Evolutionary conservation across 2,888 invertebrate genomes (phyloP), one percentile per base, ranked within the genome.

Genomic region (Spisula subtruncata): DNA sequence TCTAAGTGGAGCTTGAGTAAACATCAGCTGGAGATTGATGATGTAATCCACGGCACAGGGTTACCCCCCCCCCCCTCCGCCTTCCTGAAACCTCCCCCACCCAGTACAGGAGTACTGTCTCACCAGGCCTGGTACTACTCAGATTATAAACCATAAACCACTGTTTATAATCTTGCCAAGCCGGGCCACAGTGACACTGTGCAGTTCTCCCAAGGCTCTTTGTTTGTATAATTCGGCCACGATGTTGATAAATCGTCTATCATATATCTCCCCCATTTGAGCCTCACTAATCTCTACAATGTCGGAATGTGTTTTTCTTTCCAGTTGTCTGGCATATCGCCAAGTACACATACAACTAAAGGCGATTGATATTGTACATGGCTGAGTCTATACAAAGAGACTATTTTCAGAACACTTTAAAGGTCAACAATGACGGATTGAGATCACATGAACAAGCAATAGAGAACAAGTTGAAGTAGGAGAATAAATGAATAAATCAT

Each of bases 281-380:
- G 75, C 85, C 85, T 32, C 75, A 18, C 20, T 32, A 54, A 85
- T 85, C 85, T 79, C 25, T 85, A 83, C 88, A 88, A 85, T 85
- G 90, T 88, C 81, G 90, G 90, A 90, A 90, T 90, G 90, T 90
- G 88, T 84, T 87, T 90, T 90, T 82, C 85, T 88, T 88, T 56
- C 71, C 82, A 71, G 75, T 66, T 20, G 51, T 79, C 88, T 88
- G 90, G 88, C 88, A 80, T 48, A 79, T 8, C 80, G 88, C 90
- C 88, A 90, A 90, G 79, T 83, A 71, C 88, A 85, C 82, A 80
- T 85, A 81, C 84, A 66, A 83, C 71, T 41, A 25, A 4, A 32
- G 81, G 41, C 41, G 81, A 88, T 85, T 88, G 88, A 90, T 90
- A 90, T 83, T 80, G 86, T 86, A 90, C 90, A 90, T 87, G 88